Conservation (phyloP, 2,888 invertebrate genomes). For the Pristionchus japonicus region DNA sequence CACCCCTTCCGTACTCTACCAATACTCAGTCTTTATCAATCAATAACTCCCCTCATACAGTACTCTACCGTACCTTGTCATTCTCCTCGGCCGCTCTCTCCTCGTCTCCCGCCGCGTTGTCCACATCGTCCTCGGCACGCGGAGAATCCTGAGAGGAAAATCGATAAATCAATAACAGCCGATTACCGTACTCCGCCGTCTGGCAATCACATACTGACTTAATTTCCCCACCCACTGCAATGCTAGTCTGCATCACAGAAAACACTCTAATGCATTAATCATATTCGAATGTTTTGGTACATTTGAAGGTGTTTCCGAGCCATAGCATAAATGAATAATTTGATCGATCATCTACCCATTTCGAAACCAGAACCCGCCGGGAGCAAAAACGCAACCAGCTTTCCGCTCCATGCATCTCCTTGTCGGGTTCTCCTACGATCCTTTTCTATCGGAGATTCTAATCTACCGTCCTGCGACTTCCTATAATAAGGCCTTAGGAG, state of each 20-base stretch:
- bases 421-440: constrained; percentile 18
- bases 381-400: background rate
- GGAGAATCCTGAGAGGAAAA: constrained; percentile 35
- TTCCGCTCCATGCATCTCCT: background rate
- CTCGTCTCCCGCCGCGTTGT: constrained; percentile 21
- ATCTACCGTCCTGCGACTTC: background rate
- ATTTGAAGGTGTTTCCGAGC: background rate
- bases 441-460: background rate
- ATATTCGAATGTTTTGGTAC: background rate
- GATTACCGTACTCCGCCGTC: background rate
- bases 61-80: constrained; percentile 41
- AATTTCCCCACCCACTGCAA: too few relatives aligned
- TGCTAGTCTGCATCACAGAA: background rate
- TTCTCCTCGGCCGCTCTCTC: constrained; percentile 83
- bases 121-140: constrained; percentile 37
- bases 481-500: background rate
- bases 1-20: background rate
- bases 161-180: background rate
- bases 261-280: background rate
- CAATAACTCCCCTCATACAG: background rate
- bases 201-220: too few relatives aligned
- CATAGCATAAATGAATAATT: background rate
- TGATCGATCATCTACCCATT: background rate
- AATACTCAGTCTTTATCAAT: background rate
- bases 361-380: background rate